A percentile compares a stretch with the other conserved stretches of the same genome.
Conservation (phyloP, 64 coral and sea anemone species). For the Cladopsammia gracilis region DNA sequence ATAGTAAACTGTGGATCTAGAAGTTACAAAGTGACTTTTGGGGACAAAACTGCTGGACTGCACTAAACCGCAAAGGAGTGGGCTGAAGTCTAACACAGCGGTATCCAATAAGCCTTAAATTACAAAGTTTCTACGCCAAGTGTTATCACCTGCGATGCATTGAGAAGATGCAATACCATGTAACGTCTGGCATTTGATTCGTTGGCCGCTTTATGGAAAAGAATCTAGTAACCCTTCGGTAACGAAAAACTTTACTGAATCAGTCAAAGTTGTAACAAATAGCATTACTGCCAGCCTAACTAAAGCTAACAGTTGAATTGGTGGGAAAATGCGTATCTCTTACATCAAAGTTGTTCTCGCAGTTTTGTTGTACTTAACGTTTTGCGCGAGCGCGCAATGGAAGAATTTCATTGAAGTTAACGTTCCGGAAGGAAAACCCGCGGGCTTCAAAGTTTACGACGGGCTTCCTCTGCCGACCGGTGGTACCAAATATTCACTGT, state of each 20-base stretch:
- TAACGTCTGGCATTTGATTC: background rate
- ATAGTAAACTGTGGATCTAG: background rate
- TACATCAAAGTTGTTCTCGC: background rate
- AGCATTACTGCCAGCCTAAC: background rate
- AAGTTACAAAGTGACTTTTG: background rate
- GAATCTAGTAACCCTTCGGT: background rate
- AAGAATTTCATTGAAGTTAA: slow-evolving; percentile 43
- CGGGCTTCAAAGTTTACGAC: slow-evolving; percentile 25
- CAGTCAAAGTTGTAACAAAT: background rate
- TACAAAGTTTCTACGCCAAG: background rate
- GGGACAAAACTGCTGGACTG: background rate
- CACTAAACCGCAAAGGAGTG: background rate
- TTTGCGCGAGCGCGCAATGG: slow-evolving; percentile 11
- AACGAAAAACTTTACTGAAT: background rate
- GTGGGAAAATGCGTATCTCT: background rate
- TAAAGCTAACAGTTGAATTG: background rate
- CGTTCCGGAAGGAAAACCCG: slow-evolving; percentile 54
- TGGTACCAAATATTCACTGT: slow-evolving; percentile 23
- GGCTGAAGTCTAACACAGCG: background rate
- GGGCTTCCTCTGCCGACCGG: slow-evolving; percentile 32
- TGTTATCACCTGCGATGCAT: background rate
- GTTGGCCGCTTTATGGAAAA: background rate
- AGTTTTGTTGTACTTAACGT: background rate
- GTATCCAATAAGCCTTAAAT: background rate
- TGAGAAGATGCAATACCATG: background rate